These are phyloP conservation scores for Brienomyrus brachyistius DNA, from an alignment of 2,113 vertebrate genomes.

Conservation along the genomic window DNA sequence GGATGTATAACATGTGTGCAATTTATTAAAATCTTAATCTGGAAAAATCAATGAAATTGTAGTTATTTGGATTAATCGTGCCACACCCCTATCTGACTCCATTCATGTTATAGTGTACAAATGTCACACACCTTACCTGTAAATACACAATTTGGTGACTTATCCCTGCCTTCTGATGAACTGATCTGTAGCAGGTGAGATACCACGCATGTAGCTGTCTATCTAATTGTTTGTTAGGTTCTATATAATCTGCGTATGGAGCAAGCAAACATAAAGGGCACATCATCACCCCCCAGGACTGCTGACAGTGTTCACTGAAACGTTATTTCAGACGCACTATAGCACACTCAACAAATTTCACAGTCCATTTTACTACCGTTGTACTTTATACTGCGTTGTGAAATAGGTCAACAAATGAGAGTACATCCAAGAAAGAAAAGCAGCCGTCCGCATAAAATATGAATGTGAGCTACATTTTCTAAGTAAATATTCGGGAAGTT, in stretches of 20 bases:
- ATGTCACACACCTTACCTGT: neutral
- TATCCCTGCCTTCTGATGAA: neutral
- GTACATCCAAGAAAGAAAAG: neutral
- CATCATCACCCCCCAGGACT: neutral
- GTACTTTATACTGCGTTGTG: neutral
- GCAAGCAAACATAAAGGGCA: neutral
- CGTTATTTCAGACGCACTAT: neutral
- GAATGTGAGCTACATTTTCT: neutral
- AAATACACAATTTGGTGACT: neutral
- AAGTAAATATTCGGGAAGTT: neutral
- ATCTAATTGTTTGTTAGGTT: neutral
- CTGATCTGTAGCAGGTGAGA: neutral
- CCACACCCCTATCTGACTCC: neutral
- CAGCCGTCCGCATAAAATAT: neutral
- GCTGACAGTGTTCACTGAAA: neutral
- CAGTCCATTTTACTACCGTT: neutral
- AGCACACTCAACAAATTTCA: neutral
- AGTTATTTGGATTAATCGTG: neutral
- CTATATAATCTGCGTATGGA: neutral
- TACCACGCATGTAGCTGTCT: neutral
- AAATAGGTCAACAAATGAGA: conserved; percentile 5
- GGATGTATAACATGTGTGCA: neutral
- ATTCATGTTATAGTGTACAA: neutral
- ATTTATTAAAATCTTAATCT: neutral
- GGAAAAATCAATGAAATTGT: neutral